These are phyloP conservation scores for Gymnocephalus cernua DNA, from an alignment of 2,113 vertebrate species.

Conservation along the genomic window DNA sequence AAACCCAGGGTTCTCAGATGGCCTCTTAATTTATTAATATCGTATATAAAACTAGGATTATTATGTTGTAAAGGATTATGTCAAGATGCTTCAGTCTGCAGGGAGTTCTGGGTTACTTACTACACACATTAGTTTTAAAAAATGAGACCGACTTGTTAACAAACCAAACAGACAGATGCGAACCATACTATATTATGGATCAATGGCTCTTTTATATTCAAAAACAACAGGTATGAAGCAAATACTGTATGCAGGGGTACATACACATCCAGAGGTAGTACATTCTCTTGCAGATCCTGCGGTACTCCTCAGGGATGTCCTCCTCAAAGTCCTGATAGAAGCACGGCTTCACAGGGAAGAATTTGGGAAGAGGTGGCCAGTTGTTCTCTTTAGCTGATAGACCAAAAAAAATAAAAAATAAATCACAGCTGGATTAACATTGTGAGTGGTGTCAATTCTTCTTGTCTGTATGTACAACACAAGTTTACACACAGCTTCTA, in stretches of 20 bases:
- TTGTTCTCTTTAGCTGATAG: constrained; percentile 92
- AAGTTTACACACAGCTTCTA: neutral
- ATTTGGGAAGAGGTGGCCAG: constrained; percentile 93
- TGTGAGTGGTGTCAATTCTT: neutral
- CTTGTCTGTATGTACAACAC: neutral
- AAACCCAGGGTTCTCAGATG: neutral
- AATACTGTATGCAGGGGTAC: constrained; percentile 43
- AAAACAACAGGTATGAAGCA: neutral
- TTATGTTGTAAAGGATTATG: neutral
- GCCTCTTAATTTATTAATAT: neutral
- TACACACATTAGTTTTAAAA: neutral
- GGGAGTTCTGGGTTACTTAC: neutral
- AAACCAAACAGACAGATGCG: neutral
- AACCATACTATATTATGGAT: neutral
- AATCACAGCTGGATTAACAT: neutral
- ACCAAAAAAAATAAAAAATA: neutral
- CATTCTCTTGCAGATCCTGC: constrained; percentile 94
- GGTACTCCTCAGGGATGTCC: constrained; percentile 95
- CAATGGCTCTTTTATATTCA: neutral
- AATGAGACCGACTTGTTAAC: neutral
- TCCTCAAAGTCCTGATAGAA: constrained; percentile 97
- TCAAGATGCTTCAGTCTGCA: neutral
- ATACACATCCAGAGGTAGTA: constrained; percentile 99
- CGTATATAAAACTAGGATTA: neutral
- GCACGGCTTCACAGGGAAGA: constrained; percentile 92